Conservation (phyloP, 2,888 invertebrate species). For the Pachliopta kotzebuea region DNA sequence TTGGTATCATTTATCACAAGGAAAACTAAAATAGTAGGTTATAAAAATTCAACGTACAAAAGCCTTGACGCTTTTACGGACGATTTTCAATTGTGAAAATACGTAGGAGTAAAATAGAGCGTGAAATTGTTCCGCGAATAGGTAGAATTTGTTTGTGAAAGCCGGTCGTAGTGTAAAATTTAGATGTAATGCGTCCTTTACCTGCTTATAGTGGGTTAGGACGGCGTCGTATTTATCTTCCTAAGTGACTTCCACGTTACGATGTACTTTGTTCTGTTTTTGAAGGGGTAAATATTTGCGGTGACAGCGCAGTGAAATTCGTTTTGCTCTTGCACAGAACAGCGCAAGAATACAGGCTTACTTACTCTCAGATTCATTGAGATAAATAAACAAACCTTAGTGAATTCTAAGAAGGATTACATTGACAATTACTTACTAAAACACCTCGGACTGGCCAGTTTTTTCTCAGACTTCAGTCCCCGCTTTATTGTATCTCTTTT, state of each 20-base stretch:
- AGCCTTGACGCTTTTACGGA: slow-evolving; percentile 53
- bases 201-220: slow-evolving; percentile 47
- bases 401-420: no score
- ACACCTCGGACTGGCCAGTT: no score
- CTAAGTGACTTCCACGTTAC: slow-evolving; percentile 37
- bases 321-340: slow-evolving; percentile 13
- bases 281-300: slow-evolving; percentile 23
- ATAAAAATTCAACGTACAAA: slow-evolving; percentile 64
- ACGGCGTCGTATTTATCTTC: slow-evolving; percentile 55
- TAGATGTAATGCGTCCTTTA: slow-evolving; percentile 54
- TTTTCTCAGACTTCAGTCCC: no score
- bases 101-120: slow-evolving; percentile 71
- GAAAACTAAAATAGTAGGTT: slow-evolving; percentile 58
- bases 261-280: slow-evolving; percentile 30
- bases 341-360: neutral
- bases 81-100: slow-evolving; percentile 70
- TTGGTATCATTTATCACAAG: slow-evolving; percentile 58
- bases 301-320: slow-evolving; percentile 5
- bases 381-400: no score
- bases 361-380: no score
- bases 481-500: no score
- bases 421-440: no score
- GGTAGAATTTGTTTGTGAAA: slow-evolving; percentile 72
- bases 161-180: slow-evolving; percentile 59
- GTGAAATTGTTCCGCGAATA: slow-evolving; percentile 71